Evolutionary conservation across 2,113 vertebrate species (phyloP).

Genomic region (Ailurus styani): DNA sequence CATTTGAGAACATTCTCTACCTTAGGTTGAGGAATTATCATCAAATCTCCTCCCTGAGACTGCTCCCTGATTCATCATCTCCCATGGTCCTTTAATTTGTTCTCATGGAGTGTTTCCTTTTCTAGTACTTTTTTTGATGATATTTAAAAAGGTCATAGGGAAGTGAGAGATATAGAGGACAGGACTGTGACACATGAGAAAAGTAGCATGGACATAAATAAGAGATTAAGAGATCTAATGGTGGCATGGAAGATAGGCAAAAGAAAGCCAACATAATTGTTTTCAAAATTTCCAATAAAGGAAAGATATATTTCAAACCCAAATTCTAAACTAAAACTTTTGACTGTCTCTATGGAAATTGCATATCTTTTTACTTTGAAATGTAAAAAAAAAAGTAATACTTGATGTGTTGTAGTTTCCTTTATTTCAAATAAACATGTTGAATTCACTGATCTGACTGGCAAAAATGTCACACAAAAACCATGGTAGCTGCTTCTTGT

Average conservation of each 20-base stretch:
- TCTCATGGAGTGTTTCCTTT: background rate
- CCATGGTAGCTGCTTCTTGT: background rate
- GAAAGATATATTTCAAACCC: background rate
- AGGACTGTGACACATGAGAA: background rate
- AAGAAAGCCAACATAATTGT: background rate
- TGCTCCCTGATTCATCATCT: background rate
- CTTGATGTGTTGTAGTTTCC: background rate
- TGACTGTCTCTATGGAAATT: background rate
- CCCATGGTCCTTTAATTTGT: background rate
- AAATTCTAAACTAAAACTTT: background rate
- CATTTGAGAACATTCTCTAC: background rate
- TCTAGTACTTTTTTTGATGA: background rate
- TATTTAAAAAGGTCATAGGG: background rate
- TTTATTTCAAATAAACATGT: background rate
- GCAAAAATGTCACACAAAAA: background rate
- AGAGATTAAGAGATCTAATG: background rate
- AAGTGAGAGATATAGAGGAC: background rate
- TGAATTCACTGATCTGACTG: background rate
- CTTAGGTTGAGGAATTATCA: background rate
- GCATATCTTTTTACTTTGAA: background rate
- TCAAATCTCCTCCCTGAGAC: background rate
- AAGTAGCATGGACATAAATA: background rate
- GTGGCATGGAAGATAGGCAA: background rate
- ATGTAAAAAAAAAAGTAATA: background rate
- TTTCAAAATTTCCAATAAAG: background rate